Percentiles rank a stretch among this genome's conserved stretches.
Evolutionary conservation across 2,888 invertebrate species (phyloP).

Genomic region (Metellina segmentata): DNA sequence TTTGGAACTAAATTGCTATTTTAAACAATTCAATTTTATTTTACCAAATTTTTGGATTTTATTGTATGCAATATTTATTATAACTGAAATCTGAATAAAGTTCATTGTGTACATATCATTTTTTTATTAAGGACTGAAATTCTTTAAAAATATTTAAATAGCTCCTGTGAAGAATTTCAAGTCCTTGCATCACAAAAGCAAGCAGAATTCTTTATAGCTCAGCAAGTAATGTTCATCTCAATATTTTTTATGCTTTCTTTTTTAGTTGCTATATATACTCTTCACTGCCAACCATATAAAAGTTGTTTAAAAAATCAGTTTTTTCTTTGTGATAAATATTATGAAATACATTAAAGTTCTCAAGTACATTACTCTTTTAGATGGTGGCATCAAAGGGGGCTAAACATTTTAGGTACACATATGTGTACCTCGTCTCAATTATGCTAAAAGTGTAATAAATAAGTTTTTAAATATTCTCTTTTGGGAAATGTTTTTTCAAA

Average conservation of each 20-base stretch:
- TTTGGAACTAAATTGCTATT: no score
- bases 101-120: not conserved
- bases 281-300: no score
- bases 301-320: no score
- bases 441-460: no score
- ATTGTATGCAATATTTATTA: slow-evolving; percentile 5
- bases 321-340: not conserved
- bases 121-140: no score
- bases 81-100: not conserved
- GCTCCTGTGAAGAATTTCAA: slow-evolving; percentile 62
- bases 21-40: not conserved
- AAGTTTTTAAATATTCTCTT: no score
- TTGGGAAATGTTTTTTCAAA: no score
- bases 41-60: not conserved
- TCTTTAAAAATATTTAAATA: slow-evolving; percentile 13
- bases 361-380: no score
- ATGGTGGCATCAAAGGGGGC: no score
- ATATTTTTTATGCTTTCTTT: not conserved
- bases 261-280: not conserved
- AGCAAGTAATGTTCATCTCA: slow-evolving; percentile 83
- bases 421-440: no score
- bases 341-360: no score
- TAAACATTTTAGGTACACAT: no score
- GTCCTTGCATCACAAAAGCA: slow-evolving; percentile 86
- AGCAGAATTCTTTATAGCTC: slow-evolving; percentile 93